Evolutionary conservation across 1,140 invertebrate species (phyloP), one percentile per base, ranked within the genome.

Genomic region (Cecropterus lyciades): DNA sequence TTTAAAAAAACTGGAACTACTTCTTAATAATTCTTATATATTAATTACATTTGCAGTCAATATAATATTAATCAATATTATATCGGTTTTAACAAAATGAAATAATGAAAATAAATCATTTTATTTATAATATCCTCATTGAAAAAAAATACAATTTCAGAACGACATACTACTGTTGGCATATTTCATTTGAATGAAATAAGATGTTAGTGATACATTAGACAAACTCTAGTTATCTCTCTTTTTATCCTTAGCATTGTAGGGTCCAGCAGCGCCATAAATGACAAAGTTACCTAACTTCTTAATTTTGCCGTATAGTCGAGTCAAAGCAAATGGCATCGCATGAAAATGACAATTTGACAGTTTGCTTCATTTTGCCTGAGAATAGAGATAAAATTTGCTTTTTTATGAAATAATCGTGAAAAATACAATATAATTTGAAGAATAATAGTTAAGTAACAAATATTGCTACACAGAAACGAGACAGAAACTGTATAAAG

Each of bases 301-400:
- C 13, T 45, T 45, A 33, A 11, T 16, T 45, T 45, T 15, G 43
- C n/a, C 43, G 13, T 17, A 33, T 14, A 33, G 1, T 33, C 2
- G 3, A 33, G 9, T 72, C 64, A 75, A 71, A 74, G 69, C 79
- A 85, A 85, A 87, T 87, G 82, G 79, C 79, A 86, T 80, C 82
- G 71, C 67, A 69, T 75, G 73, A 71, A 82, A 67, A 57, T 87
- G 82, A 78, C 80, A 85, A 70, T 68, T 72, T 71, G 71, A 69
- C 70, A 73, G 59, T 67, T 60, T 59, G 40, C 49, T 77, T 76
- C 67, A 69, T 66, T 60, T 62, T 24, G 64, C 57, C 56, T 60
- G 37, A 56, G 27, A 46, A 17, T 59, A 66, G 43, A 67, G 53
- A 64, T 64, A 67, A 49, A 49, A 60, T 45, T 60, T 33, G 17